Evolutionary conservation across 1,140 invertebrate species (phyloP), one percentile per base, ranked within the genome.

Genomic region (Eurosta solidaginis): DNA sequence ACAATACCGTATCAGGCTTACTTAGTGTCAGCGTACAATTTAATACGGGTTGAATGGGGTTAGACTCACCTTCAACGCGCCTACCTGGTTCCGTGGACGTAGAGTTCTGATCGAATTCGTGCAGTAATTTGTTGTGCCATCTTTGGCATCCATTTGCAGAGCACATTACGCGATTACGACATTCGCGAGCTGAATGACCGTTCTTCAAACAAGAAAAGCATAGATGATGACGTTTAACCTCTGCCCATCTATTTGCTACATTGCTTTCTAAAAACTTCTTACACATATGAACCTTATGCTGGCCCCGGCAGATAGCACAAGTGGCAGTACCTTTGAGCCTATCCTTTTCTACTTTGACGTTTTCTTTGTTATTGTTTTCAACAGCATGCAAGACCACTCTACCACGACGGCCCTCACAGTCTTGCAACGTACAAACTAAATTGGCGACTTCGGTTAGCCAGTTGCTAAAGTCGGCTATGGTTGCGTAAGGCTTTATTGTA

Each of bases 361-460:
- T 44, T 44, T 44, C 42, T 44, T 7, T 44, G 42, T 44, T 44
- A 44, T 12, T 44, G 12, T 47, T 29, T 47, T 75, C 74, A 29
- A 25, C 27, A 4, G 74, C 22, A 75, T 75, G 74, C 22, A 75
- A 29, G 5, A 75, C 74, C 7, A 47, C 36, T 12, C 74, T 29
- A n/a, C n/a, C n/a, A 9, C 50, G n/a, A 27, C 50, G 50, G 25
- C 50, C n/a, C 12, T 44, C 42, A 12, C 42, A 44, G 12, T 44
- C 42, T 44, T 44, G 42, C 42, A 44, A 12, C 12, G 42, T 44
- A 44, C 42, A 44, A 44, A 44, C 42, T 44, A 78, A 36, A 25
- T 74, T 74, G 45, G 63, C 77, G n/a, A 52, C 44, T 10, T 78
- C 42, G 42, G 17, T 45, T 9, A 74, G 17, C 77, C 59, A 78